A percentile compares a stretch with the other conserved stretches of the same genome.
Conservation (phyloP, 2,888 invertebrate genomes). For the Deroplatys truncata region DNA sequence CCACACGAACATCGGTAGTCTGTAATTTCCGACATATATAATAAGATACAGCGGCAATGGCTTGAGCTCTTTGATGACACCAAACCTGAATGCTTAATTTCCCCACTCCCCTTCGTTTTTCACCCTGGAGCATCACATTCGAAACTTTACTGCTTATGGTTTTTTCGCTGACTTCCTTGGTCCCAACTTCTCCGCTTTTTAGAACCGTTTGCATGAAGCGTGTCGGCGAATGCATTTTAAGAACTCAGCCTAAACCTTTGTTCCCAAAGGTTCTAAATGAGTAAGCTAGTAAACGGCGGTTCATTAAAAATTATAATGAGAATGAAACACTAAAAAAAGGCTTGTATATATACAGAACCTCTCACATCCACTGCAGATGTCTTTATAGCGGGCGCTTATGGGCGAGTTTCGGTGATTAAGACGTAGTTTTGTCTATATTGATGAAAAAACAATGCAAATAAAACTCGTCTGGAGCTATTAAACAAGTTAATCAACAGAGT, state of each 20-base stretch:
- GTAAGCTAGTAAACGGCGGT: neutral
- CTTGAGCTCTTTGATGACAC: neutral
- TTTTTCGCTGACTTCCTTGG: neutral
- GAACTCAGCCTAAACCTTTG: neutral
- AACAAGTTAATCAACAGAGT: too few relatives aligned
- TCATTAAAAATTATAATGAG: neutral
- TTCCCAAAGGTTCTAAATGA: neutral
- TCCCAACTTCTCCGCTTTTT: neutral
- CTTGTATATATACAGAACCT: neutral
- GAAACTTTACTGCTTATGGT: neutral
- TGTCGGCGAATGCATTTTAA: neutral
- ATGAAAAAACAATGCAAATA: too few relatives aligned
- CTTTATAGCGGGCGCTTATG: too few relatives aligned
- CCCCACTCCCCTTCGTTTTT: neutral
- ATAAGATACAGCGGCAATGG: neutral
- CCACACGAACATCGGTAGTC: neutral
- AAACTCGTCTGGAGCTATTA: too few relatives aligned
- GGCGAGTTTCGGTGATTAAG: too few relatives aligned
- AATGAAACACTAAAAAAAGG: neutral
- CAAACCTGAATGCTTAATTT: too few relatives aligned
- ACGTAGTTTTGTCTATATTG: too few relatives aligned
- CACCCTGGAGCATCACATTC: neutral
- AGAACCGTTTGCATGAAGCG: neutral
- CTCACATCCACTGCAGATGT: too few relatives aligned
- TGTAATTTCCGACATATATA: neutral